Evolutionary conservation across 2,113 vertebrate species (phyloP), one percentile per base, ranked within the genome.

Genomic region (Cynocephalus volans): DNA sequence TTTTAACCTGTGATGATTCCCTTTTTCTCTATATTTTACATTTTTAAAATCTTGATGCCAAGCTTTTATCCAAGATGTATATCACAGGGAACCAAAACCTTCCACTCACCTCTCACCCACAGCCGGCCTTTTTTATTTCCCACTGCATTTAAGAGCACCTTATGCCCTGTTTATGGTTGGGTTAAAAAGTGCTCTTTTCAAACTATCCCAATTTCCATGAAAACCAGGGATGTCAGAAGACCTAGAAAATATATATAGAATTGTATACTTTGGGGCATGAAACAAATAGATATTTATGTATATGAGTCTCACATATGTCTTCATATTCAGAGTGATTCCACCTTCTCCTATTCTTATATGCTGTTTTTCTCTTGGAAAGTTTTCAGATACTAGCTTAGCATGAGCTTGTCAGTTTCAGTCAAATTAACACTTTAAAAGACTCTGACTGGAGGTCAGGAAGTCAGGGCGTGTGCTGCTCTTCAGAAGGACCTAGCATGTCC

Each of bases 181-280:
- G 15, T 41, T 82, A 75, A 94, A 21, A 64, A 82, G 60, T 73
- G 28, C 28, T 26, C 36, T 89, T 79, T 58, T 85, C 33, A 90
- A 58, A 64, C 64, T 41, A 73, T 50, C 14, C 41, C 15, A 67
- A 19, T 93, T 95, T 75, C 28, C 26, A 21, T 50, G 54, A 81
- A 94, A 96, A 92, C 24, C 33, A 92, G 69, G 10, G 23, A 13
- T 58, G 60, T 67, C 28, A 52, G 65, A 81, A 92, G 76, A 69
- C n/a, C 31, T 50, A 92, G 14, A 88, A 92, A 89, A 52, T 64
- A 26, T 73, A 56, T 84, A 58, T 50, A 58, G 54, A 72, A 72
- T 28, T 89, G 21, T 48, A 15, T 60, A 82, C 21, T 82, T 83
- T 28, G 26, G 26, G 7, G 56, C 62, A 79, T 88, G 28, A 79